Evolutionary conservation across 2,797 vertebrate genomes (phyloP), one percentile per base, ranked within the genome.

Genomic region (Cottoperca gobio): DNA sequence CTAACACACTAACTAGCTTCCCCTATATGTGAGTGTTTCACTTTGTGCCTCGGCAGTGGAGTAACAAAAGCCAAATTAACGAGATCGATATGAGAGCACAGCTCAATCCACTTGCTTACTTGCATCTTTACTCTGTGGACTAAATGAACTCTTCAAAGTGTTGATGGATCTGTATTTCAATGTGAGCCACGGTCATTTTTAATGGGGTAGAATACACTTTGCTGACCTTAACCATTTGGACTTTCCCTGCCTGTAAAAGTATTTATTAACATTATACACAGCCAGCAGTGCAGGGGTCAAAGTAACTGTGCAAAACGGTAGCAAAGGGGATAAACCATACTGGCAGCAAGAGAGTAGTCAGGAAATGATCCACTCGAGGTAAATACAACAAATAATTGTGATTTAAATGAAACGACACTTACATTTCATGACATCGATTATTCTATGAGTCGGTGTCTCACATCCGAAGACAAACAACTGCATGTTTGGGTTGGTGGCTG

Each of bases 181-280:
- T 21, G 6, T 28, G 33, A 62, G 49, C n/a, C 31, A 16, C 4
- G 7, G 60, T 19, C 45, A 62, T 68, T 73, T 45, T 59, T 68
- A 76, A 52, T 64, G 37, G 39, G 39, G 49, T 12, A 57, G 55
- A 76, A 82, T 69, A 73, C 37, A 72, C 76, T 58, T 11, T 45
- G 39, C 10, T 1, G 21, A 65, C 75, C 59, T 68, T 54, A 68
- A 61, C 13, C 42, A 37, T 50, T 39, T 21, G 59, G 67, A 71
- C 60, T 64, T 63, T 13, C 33, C 31, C 57, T 3, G 45, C 52
- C 62, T 64, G 8, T 24, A 46, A 40, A 14, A 59, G 6, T 28
- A 16, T 54, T 69, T 17, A 72, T 79, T 61, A 48, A 58, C 72
- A 70, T 67, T 55, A 72, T 57, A 77, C 73, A 58, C 45, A 62